Evolutionary conservation across 2,888 invertebrate genomes (phyloP), one percentile per base, ranked within the genome.

Genomic region (Scelioninae gen. 1): DNA sequence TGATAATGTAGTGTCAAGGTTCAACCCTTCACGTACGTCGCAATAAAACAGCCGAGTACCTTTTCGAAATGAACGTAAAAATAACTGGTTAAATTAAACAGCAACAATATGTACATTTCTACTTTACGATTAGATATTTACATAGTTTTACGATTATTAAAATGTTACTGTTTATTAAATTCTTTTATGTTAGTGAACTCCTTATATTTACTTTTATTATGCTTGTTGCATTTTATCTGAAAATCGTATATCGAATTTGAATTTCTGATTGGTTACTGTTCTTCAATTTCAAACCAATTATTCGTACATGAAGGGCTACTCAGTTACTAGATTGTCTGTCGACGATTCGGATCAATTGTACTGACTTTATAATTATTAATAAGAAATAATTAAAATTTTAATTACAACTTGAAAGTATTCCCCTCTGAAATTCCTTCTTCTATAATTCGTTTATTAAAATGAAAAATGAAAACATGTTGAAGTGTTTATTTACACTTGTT

Each of bases 241-340:
- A n/a, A n/a, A n/a, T n/a, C n/a, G n/a, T n/a, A n/a, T n/a, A n/a
- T n/a, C n/a, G n/a, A 56, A 56, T n/a, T 56, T 56, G 29, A 16
- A 11, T 31, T 45, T 34, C 34, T 34, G 34, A 8, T 34, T 34
- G 8, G 34, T 34, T 34, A n/a, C n/a, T 34, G 34, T 34, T 34
- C 8, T 5, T 34, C 34, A 34, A 34, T n/a, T n/a, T n/a, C n/a
- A n/a, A n/a, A n/a, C n/a, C n/a, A n/a, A n/a, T n/a, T n/a, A 11
- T 55, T 43, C 56, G 77, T 69, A 77, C 77, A 77, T 69, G 69
- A 77, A 77, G 77, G 77, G 63, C 29, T 51, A 13, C 32, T 32
- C 43, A 68, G 62, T 31, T 10, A 15, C 23, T 47, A 40, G 62
- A 77, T 77, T 77, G 77, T 69, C 69, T 69, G 77, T 69, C 69